A percentile compares a stretch with the other conserved stretches of the same genome.
These are phyloP conservation scores for Aplidium turbinatum DNA, from an alignment of 23 tunicate species.

Conservation along the genomic window DNA sequence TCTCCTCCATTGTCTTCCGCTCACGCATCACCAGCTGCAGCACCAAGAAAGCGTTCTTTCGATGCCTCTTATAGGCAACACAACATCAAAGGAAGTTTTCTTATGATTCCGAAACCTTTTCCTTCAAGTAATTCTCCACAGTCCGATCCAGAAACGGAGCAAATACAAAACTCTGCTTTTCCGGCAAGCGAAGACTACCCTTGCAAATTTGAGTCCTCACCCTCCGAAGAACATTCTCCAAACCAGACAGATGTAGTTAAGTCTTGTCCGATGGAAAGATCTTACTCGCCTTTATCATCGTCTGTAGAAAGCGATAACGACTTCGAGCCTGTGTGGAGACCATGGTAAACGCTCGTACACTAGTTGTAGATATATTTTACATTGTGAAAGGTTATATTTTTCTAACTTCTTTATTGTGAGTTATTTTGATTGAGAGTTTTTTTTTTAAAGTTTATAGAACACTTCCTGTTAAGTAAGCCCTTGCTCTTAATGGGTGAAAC, in stretches of 20 bases:
- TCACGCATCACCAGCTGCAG: slow-evolving; percentile 3
- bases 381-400: too few species aligned
- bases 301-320: slow-evolving; percentile 39
- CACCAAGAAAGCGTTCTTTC: slow-evolving; percentile 35
- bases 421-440: too few species aligned
- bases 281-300: not conserved
- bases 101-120: slow-evolving; percentile 25
- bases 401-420: too few species aligned
- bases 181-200: not conserved
- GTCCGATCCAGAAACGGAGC: too few species aligned
- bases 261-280: not conserved
- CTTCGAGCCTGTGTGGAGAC: slow-evolving; percentile 73
- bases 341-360: slow-evolving; percentile 65
- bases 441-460: too few species aligned
- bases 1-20: slow-evolving; percentile 39
- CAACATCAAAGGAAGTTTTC: not conserved
- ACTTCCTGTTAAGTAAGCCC: too few species aligned
- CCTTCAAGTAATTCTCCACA: not conserved
- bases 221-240: slow-evolving; percentile 1
- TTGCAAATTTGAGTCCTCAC: not conserved
- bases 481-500: too few species aligned
- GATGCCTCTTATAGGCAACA: not conserved
- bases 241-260: not conserved
- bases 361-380: too few species aligned
- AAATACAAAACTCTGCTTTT: not conserved